phyloP scores from a whole-genome alignment of 2,113 vertebrate genomes.

The Stigmatopora nigra region DNA sequence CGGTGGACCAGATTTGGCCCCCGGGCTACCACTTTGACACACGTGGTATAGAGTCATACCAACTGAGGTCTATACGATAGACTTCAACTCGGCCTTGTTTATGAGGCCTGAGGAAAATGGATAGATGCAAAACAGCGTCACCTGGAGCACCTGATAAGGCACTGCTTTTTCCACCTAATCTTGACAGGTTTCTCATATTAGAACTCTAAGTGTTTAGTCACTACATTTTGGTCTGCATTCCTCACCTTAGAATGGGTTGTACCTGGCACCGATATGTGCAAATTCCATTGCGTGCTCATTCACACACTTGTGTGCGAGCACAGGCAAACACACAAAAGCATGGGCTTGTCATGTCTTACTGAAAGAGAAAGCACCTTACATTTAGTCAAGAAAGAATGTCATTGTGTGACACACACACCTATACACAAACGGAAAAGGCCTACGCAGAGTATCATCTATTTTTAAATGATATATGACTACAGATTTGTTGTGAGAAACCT shows the following conservation, averaged over 20 bases:
- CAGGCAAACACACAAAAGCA: conserved; percentile 8
- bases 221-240: conserved; percentile 26
- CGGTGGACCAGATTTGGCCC: no score
- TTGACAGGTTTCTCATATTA: neutral
- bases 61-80: no score
- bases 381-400: neutral
- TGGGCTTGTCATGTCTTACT: conserved; percentile 5
- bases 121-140: neutral
- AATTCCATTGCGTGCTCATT: conserved; percentile 22
- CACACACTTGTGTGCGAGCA: neutral
- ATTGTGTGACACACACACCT: neutral
- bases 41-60: no score
- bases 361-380: conserved; percentile 10
- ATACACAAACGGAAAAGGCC: neutral
- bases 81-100: neutral
- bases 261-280: conserved; percentile 27
- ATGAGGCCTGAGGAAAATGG: neutral
- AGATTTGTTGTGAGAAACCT: conserved; percentile 4
- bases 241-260: conserved; percentile 31
- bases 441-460: neutral
- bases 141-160: neutral
- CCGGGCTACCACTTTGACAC: no score
- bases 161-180: neutral
- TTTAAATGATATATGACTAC: conserved; percentile 11
- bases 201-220: neutral